phyloP scores from a whole-genome alignment of 2,888 invertebrate species.

The Octodonta nipae region DNA sequence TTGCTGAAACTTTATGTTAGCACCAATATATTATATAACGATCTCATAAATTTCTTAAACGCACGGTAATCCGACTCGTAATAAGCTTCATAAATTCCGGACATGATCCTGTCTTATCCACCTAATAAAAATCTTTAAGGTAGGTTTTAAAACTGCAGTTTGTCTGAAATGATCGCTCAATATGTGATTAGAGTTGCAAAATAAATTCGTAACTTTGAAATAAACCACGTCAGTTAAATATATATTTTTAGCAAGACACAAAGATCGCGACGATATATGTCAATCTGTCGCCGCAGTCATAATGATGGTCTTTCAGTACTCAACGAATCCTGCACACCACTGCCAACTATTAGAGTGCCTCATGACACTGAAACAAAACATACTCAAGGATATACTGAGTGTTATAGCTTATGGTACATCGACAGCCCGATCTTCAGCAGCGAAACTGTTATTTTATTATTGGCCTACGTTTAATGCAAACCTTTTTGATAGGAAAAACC shows the following conservation, averaged over 20 bases:
- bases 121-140: no score
- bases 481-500: constrained; percentile 75
- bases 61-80: no score
- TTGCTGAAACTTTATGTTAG: no score
- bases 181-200: no score
- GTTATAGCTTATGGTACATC: constrained; percentile 95
- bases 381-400: constrained; percentile 84
- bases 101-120: no score
- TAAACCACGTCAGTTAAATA: no score
- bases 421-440: constrained; percentile 85
- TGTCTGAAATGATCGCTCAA: no score
- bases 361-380: constrained; percentile 83
- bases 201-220: no score
- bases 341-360: constrained; percentile 91
- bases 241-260: constrained; percentile 40
- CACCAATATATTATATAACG: no score
- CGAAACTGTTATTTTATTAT: constrained; percentile 93
- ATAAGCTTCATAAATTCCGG: no score
- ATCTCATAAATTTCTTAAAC: no score
- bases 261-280: constrained; percentile 57
- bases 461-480: constrained; percentile 97
- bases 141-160: no score
- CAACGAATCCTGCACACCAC: constrained; percentile 87
- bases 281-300: constrained; percentile 85
- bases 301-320: constrained; percentile 96